Percentiles rank a stretch among this genome's conserved stretches.
phyloP scores from a whole-genome alignment of 2,113 vertebrate species.

The Apeltes quadracus region DNA sequence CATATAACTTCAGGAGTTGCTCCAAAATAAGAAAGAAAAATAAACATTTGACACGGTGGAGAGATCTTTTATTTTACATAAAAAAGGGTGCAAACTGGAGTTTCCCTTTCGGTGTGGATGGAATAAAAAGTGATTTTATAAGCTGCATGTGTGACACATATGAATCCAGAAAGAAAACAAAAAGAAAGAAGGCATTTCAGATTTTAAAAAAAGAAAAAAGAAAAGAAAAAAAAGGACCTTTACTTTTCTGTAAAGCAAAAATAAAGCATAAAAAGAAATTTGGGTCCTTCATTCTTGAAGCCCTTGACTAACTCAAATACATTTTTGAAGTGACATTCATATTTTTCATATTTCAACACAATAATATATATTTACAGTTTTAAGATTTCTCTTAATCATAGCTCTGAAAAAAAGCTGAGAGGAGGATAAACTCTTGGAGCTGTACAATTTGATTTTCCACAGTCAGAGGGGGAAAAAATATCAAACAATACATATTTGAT shows the following conservation, averaged over 20 bases:
- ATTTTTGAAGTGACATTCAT: conserved; percentile 88
- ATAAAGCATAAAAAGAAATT: conserved; percentile 74
- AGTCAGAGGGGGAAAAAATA: conserved; percentile 49
- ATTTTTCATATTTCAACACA: conserved; percentile 88
- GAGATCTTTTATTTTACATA: conserved; percentile 93
- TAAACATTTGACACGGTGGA: conserved; percentile 68
- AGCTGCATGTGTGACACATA: conserved; percentile 80
- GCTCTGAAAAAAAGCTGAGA: conserved; percentile 76
- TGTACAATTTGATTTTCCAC: conserved; percentile 80
- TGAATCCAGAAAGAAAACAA: conserved; percentile 76
- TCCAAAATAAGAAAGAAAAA: no score
- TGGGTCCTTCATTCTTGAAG: conserved; percentile 82
- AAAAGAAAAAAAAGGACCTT: conserved; percentile 78
- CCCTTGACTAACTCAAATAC: conserved; percentile 86
- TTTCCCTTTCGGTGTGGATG: conserved; percentile 83
- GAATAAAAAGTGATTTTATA: conserved; percentile 85
- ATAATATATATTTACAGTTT: conserved; percentile 86
- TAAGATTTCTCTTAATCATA: conserved; percentile 82
- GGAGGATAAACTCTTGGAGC: conserved; percentile 80
- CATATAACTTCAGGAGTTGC: no score
- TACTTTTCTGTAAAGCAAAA: conserved; percentile 83
- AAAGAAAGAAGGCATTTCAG: conserved; percentile 72
- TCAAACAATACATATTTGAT: conserved; percentile 57
- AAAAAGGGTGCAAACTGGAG: conserved; percentile 91
- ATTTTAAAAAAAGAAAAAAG: no score